Evolutionary conservation across 2,797 vertebrate species (phyloP), one percentile per base, ranked within the genome.

Genomic region (Remorina albescens): DNA sequence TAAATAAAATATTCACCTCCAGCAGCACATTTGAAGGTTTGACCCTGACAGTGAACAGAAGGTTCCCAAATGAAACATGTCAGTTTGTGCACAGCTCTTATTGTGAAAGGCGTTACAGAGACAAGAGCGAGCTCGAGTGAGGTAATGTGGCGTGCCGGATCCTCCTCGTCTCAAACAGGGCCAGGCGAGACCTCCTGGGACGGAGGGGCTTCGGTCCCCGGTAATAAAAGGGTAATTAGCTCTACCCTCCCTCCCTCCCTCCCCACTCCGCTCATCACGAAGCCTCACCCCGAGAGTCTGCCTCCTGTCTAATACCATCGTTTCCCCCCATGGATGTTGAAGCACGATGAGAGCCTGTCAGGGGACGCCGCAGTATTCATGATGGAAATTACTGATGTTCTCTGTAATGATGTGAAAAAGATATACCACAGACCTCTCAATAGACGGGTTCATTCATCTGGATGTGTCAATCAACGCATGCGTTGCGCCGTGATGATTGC

Each of bases 171-270:
- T 85, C 84, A 81, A 89, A 89, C 81, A 77, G 81, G 87, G 89
- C 84, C 88, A 85, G 68, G 72, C 70, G 30, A 84, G 63, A 64
- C 81, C 88, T 88, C 86, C 67, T 16, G 88, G 87, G 90, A 88
- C 1, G 61, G 53, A 63, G 80, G 57, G 67, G 78, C 60, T 66
- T 82, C 1, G 69, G 82, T 84, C 87, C 86, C 84, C 69, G 42
- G 78, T 89, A 91, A 91, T 91, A 90, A 91, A 92, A 90, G 88
- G 86, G 76, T 91, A 91, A 93, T 93, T 91, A 92, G 84, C 86
- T 80, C 57, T 79, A 74, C 68, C 71, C 60, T 39, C 26, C 65
- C 59, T 70, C 26, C 65, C 59, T 70, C 78, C 72, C 68, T 81
- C 42, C 76, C 70, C 82, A 85, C 86, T 80, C 44, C 76, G 73